These are phyloP conservation scores for Camponotus floridanus DNA, from an alignment of 1,140 invertebrate species.

Conservation along the genomic window DNA sequence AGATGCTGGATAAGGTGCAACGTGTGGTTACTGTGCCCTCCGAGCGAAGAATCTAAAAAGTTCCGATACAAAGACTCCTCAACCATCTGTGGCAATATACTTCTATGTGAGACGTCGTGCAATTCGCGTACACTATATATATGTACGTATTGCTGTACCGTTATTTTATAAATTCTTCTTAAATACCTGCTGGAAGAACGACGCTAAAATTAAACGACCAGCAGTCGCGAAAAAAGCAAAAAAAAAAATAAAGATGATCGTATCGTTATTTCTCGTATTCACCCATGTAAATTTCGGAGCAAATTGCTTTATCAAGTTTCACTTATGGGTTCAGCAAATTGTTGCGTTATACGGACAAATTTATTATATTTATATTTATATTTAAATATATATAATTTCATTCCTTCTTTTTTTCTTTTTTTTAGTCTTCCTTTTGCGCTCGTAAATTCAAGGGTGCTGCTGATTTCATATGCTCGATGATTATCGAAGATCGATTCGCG, in stretches of 20 bases:
- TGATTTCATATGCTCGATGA: slow-evolving; percentile 9
- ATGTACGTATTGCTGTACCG: slow-evolving; percentile 24
- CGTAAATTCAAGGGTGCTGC: background rate
- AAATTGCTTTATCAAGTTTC: background rate
- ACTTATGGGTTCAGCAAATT: background rate
- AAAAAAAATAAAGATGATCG: background rate
- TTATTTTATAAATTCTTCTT: slow-evolving; percentile 61
- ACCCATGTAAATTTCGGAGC: slow-evolving; percentile 4
- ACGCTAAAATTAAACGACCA: slow-evolving; percentile 31
- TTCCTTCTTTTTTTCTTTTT: too few relatives aligned
- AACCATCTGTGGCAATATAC: slow-evolving; percentile 57
- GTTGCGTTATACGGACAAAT: background rate
- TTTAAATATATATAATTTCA: background rate
- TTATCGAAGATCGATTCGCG: background rate
- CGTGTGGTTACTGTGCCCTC: background rate
- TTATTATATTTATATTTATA: background rate
- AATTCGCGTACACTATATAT: background rate
- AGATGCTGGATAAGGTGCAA: slow-evolving; percentile 45
- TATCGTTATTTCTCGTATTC: background rate
- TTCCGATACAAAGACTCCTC: slow-evolving; percentile 52
- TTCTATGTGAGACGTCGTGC: slow-evolving; percentile 32
- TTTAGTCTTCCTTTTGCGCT: background rate
- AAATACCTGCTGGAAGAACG: background rate
- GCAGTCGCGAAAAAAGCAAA: background rate
- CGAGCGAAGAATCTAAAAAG: slow-evolving; percentile 27